Conservation (phyloP, 2,113 vertebrate species). For the Gasterosteus nipponicus region DNA sequence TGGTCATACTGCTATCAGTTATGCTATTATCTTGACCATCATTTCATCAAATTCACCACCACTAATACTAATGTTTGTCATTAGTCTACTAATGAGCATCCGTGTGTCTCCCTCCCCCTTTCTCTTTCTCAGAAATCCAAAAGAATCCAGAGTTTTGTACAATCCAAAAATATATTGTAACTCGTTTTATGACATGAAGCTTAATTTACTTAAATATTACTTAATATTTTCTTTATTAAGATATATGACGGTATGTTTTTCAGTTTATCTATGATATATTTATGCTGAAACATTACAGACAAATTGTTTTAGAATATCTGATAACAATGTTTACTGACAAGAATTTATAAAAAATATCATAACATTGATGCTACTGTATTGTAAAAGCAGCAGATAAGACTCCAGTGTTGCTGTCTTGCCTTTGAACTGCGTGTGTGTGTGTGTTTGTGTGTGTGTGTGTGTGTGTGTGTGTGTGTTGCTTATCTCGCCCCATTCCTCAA, state of each 20-base stretch:
- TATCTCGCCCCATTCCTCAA: constrained; percentile 31
- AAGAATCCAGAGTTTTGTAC: no score
- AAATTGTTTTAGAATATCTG: background rate
- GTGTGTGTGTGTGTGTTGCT: background rate
- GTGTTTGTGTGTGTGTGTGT: no score
- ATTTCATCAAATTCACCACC: no score
- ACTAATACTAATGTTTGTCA: no score
- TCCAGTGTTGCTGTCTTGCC: background rate
- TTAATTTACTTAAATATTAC: background rate
- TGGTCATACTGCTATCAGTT: no score
- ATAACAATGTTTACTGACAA: background rate
- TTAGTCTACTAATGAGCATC: no score
- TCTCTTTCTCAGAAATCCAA: no score
- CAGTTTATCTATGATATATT: background rate
- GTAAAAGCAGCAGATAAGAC: background rate
- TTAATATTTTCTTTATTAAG: background rate
- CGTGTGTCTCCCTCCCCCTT: no score
- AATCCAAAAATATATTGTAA: no score
- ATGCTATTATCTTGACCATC: no score
- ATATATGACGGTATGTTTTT: background rate
- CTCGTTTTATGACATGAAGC: no score
- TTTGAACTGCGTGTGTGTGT: background rate
- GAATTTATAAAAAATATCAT: background rate
- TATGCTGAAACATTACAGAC: background rate
- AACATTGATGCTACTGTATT: background rate